Percentiles rank a stretch among this genome's conserved stretches.
Evolutionary conservation across 2,888 invertebrate species (phyloP).

Genomic region (Acleris holmiana): DNA sequence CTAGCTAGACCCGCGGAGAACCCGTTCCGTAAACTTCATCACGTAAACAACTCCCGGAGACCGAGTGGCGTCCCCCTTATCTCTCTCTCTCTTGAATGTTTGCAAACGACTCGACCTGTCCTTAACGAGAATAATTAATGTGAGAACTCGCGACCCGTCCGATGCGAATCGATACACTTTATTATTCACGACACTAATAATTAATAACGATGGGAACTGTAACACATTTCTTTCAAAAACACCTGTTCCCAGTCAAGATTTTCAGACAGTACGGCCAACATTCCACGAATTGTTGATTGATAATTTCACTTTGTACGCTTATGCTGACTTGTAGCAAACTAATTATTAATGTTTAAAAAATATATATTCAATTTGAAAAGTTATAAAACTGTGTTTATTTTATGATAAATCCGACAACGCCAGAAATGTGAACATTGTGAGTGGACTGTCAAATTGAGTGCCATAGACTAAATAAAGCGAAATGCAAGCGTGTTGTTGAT

Average conservation of each 20-base stretch:
- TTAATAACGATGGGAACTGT: slow-evolving; percentile 80
- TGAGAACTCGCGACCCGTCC: slow-evolving; percentile 20
- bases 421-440: slow-evolving; percentile 66
- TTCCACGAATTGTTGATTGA: slow-evolving; percentile 46
- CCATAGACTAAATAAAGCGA: slow-evolving; percentile 66
- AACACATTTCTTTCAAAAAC: slow-evolving; percentile 88
- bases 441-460: slow-evolving; percentile 70
- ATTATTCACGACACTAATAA: slow-evolving; percentile 79
- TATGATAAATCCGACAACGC: slow-evolving; percentile 74
- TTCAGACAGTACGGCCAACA: slow-evolving; percentile 87
- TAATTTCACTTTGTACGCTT: slow-evolving; percentile 45
- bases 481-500: slow-evolving; percentile 67
- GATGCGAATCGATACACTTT: slow-evolving; percentile 74
- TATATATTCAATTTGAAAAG: slow-evolving; percentile 48
- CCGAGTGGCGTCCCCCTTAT: slow-evolving; percentile 51
- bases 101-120: slow-evolving; percentile 42
- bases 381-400: slow-evolving; percentile 68
- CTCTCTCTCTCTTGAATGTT: slow-evolving; percentile 40
- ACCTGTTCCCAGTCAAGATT: slow-evolving; percentile 90
- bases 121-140: slow-evolving; percentile 30
- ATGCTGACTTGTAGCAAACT: slow-evolving; percentile 41
- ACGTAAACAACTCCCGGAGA: slow-evolving; percentile 33
- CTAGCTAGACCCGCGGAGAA: slow-evolving; percentile 50
- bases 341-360: slow-evolving; percentile 38
- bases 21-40: slow-evolving; percentile 18